Conservation (phyloP, 2,888 invertebrate species). For the Diogma glabrata region DNA sequence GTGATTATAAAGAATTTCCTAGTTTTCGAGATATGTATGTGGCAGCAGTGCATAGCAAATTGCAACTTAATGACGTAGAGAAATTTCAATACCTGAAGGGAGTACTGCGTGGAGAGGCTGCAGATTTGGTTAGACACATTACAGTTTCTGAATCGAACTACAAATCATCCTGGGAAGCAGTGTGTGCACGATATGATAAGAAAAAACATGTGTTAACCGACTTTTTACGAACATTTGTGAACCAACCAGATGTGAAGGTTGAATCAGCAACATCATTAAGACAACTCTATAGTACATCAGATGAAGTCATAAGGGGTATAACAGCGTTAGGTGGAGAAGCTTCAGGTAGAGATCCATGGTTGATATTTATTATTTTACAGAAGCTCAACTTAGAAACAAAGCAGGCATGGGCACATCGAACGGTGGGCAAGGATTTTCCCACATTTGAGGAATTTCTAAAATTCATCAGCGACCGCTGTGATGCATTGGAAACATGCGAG, state of each 20-base stretch:
- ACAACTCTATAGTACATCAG: not conserved
- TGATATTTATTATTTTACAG: not conserved
- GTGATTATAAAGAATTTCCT: too few species aligned
- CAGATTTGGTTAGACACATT: too few species aligned
- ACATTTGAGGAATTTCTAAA: not conserved
- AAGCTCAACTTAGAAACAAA: not conserved
- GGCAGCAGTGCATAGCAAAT: too few species aligned
- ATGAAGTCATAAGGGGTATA: slow-evolving; percentile 4
- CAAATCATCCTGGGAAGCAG: not conserved
- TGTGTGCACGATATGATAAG: not conserved
- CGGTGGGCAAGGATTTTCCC: not conserved
- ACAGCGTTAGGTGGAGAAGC: slow-evolving; percentile 3
- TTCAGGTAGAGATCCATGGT: not conserved
- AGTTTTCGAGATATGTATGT: too few species aligned
- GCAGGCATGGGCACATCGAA: not conserved
- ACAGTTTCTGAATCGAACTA: too few species aligned
- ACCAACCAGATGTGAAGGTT: not conserved
- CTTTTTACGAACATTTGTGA: not conserved
- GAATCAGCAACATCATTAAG: not conserved
- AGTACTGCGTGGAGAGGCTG: too few species aligned
- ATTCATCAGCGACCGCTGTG: not conserved
- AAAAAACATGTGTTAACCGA: slow-evolving; percentile 1
- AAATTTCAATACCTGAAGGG: too few species aligned
- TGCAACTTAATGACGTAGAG: too few species aligned
- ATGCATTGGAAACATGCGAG: not conserved